Evolutionary conservation across 1,140 invertebrate genomes (phyloP), one percentile per base, ranked within the genome.

Genomic region (Cheumatopsyche charites): DNA sequence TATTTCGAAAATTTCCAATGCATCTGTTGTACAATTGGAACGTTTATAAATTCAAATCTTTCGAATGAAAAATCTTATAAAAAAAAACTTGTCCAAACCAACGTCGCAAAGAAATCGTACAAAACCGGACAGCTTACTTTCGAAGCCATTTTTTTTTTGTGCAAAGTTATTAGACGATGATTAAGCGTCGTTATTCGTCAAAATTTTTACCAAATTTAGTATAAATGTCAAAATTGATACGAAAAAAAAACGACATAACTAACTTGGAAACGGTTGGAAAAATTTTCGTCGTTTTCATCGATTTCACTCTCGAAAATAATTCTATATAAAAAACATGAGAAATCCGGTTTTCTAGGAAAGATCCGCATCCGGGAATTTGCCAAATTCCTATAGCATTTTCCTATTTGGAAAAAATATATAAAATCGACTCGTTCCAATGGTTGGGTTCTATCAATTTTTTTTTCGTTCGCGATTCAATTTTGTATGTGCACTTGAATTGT

Each of bases 101-200:
- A 36, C 29, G 29, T 36, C 9, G 29, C 29, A 36, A 58, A 58
- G 23, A 58, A 58, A 58, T 58, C 55, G 19, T 13, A 12, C 19
- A 58, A 58, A 58, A 58, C 55, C 55, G 23, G 55, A 58, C 55
- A 58, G 29, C 55, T 58, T 58, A 21, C 55, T 58, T 58, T 25
- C 7, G 23, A 52, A 52, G 47, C 19, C 5, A 19, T 52, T 52
- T 52, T 52, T 52, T 52, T 52, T 45, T 45, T 45, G 13, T 45
- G 11, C 19, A 9, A 52, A 3, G 29, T 52, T 52, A 47, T 52
- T 52, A 17, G 19, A 52, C 47, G 7, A 19, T 17, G 19, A 52
- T 52, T 52, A 52, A 52, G 19, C 19, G 47, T 52, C 4, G 47
- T 52, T 52, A 52, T 52, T 17, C 47, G 47, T 52, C 47, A 52